Evolutionary conservation across 1,140 invertebrate genomes (phyloP).

Genomic region (Lepidurus packardi): DNA sequence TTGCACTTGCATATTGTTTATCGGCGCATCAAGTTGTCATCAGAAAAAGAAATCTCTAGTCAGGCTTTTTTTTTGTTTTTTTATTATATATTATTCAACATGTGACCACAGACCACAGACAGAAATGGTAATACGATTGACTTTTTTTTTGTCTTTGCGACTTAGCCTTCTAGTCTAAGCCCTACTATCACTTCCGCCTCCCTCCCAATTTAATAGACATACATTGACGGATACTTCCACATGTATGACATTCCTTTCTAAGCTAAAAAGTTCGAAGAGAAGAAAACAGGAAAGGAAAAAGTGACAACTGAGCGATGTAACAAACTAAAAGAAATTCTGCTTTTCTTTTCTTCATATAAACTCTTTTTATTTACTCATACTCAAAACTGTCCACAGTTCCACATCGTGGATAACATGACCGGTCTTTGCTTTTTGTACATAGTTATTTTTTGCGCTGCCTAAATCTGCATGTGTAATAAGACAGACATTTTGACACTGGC

Average conservation of each 20-base stretch:
- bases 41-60: constrained; percentile 2
- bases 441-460: not conserved
- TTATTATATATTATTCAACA: not conserved
- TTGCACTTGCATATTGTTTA: not conserved
- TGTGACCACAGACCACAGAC: not conserved
- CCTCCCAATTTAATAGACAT: not conserved
- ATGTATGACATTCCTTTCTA: constrained; percentile 2
- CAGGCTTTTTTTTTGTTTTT: not conserved
- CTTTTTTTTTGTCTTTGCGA: no score
- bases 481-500: not conserved
- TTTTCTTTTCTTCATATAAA: no score
- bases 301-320: not conserved
- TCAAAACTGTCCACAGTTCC: no score
- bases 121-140: no score
- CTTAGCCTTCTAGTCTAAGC: no score
- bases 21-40: not conserved
- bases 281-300: not conserved
- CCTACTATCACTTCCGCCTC: not conserved
- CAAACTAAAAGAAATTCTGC: not conserved
- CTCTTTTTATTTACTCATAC: no score
- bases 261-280: not conserved
- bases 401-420: no score
- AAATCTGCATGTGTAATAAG: not conserved
- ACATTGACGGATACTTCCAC: not conserved
- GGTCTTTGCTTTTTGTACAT: no score